These are phyloP conservation scores for Astropecten irregularis DNA, from an alignment of 53 echinoderm and acorn worm species.

Conservation along the genomic window DNA sequence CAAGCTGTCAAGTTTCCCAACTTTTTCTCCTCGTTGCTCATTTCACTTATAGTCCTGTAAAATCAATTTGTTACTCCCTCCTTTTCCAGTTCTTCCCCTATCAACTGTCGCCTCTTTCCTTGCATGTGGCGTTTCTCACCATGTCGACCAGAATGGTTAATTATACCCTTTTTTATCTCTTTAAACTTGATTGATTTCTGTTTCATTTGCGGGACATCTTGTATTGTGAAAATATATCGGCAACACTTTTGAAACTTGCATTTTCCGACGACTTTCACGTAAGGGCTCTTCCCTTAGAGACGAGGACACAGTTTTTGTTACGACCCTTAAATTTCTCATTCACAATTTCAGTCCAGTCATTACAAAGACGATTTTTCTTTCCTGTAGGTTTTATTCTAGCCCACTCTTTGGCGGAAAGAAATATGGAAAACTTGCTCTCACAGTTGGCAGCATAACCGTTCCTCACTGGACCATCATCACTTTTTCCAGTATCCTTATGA, in stretches of 20 bases:
- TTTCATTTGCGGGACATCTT: neutral
- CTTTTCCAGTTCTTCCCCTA: slow-evolving; percentile 23
- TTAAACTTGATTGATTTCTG: neutral
- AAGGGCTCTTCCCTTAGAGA: neutral
- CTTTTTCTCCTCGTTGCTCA: slow-evolving; percentile 23
- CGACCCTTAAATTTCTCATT: neutral
- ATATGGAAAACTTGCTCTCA: neutral
- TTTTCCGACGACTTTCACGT: neutral
- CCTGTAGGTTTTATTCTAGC: slow-evolving; percentile 9
- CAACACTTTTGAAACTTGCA: slow-evolving; percentile 31
- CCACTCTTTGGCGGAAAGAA: slow-evolving; percentile 1
- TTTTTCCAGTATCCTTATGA: too few relatives aligned
- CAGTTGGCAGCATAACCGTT: too few relatives aligned
- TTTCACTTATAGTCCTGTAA: slow-evolving; percentile 2
- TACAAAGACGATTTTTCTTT: neutral
- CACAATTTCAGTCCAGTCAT: slow-evolving; percentile 38
- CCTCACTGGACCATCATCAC: too few relatives aligned
- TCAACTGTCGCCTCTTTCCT: slow-evolving; percentile 13
- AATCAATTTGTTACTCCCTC: slow-evolving; percentile 52
- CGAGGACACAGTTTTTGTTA: slow-evolving; percentile 22
- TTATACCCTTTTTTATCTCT: slow-evolving; percentile 1
- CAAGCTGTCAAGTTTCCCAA: slow-evolving; percentile 40
- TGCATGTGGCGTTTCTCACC: slow-evolving; percentile 48
- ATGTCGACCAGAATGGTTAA: neutral
- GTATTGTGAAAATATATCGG: slow-evolving; percentile 30